phyloP scores from a whole-genome alignment of 2,113 vertebrate species.

The Ptychochromis oligacanthus region DNA sequence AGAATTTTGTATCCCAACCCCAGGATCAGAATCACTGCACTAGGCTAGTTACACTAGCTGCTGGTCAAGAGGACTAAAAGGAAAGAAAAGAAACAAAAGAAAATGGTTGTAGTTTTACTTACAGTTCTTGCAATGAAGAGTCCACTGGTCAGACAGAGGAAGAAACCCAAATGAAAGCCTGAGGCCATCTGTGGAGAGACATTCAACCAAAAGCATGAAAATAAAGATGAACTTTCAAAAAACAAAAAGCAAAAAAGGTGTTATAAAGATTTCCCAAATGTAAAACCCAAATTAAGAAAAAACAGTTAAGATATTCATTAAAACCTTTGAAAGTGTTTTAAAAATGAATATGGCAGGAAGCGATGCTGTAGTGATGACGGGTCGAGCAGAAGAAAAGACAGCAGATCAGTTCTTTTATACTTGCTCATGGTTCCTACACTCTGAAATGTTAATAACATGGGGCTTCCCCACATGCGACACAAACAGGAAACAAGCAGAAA shows the following conservation, averaged over 20 bases:
- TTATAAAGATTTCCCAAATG: neutral
- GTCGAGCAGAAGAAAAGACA: neutral
- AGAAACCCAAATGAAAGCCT: neutral
- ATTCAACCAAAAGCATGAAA: neutral
- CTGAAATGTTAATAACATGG: neutral
- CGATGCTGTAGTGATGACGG: neutral
- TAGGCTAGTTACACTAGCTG: too few relatives aligned
- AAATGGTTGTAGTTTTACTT: neutral
- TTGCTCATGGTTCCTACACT: neutral
- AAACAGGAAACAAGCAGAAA: neutral
- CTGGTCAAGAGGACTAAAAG: too few relatives aligned
- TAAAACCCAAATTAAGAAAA: neutral
- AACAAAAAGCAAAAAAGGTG: neutral
- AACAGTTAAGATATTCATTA: neutral
- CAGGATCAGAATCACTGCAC: too few relatives aligned
- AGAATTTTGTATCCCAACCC: too few relatives aligned
- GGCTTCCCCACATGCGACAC: neutral
- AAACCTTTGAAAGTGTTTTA: neutral
- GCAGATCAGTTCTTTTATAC: neutral
- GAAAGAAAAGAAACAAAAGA: too few relatives aligned
- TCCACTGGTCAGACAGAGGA: neutral
- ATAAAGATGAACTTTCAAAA: neutral
- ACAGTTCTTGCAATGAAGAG: neutral
- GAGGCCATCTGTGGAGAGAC: too few relatives aligned
- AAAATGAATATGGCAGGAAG: neutral